phyloP scores from a whole-genome alignment of 2,888 invertebrate genomes.

The Microplitis manilae region DNA sequence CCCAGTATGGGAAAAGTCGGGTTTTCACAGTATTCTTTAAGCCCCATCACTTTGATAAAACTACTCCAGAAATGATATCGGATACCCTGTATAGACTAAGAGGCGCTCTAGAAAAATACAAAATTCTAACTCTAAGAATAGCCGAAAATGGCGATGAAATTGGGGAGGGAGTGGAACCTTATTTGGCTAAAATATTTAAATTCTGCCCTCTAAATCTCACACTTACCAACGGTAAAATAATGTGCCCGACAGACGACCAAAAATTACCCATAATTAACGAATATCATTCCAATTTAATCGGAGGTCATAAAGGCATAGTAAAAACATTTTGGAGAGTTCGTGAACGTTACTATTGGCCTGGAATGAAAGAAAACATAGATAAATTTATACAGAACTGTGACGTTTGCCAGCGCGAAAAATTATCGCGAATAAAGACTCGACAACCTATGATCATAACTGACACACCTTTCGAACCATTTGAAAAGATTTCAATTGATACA shows the following conservation, averaged over 20 bases:
- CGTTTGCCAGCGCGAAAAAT: too few species aligned
- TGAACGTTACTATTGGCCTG: conserved; percentile 46
- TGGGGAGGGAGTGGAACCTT: not conserved
- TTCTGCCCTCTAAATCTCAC: conserved; percentile 5
- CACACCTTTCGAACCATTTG: too few species aligned
- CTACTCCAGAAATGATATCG: not conserved
- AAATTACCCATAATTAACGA: conserved; percentile 38
- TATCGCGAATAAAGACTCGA: too few species aligned
- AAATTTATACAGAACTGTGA: conserved; percentile 39
- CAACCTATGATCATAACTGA: too few species aligned
- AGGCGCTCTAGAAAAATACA: not conserved
- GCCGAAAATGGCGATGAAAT: not conserved
- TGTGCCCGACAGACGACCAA: conserved; percentile 4
- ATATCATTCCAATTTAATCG: conserved; percentile 42
- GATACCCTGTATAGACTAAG: not conserved
- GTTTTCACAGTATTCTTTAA: conserved; percentile 16
- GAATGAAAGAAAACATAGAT: conserved; percentile 42
- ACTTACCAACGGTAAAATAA: conserved; percentile 24
- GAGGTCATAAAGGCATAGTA: conserved; percentile 51
- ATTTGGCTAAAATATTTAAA: too few species aligned
- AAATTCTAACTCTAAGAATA: not conserved
- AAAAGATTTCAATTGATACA: conserved; percentile 45
- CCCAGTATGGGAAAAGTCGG: not conserved
- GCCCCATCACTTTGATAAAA: conserved; percentile 13
- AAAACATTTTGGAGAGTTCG: conserved; percentile 47